These are phyloP conservation scores for Vultur gryphus DNA, from an alignment of 2,797 vertebrate species.

Conservation along the genomic window DNA sequence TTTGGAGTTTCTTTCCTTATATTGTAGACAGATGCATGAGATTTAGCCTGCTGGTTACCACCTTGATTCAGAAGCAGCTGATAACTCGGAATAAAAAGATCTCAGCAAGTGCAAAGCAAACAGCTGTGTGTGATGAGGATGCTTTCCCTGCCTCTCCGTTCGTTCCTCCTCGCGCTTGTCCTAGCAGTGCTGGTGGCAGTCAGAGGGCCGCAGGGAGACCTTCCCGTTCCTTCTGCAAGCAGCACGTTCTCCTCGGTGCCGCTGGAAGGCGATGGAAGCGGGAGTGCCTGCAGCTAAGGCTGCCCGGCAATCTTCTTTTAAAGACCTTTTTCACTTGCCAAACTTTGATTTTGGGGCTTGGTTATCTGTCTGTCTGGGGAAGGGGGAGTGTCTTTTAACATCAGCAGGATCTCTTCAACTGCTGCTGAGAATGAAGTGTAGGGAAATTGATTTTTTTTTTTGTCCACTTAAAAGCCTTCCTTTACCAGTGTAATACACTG, in stretches of 20 bases:
- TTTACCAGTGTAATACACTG: neutral
- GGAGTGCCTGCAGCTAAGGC: neutral
- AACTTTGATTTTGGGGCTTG: neutral
- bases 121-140: no score
- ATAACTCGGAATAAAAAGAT: accelerated
- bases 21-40: accelerated
- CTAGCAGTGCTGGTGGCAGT: neutral
- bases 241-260: accelerated
- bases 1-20: accelerated
- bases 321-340: neutral
- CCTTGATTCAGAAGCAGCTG: neutral
- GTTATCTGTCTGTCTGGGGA: neutral
- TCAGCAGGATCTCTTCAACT: neutral
- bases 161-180: accelerated
- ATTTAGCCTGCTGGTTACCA: neutral
- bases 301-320: neutral
- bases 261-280: neutral
- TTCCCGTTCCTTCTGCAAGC: neutral
- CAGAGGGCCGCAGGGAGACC: accelerated
- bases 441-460: neutral
- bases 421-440: neutral
- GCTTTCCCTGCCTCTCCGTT: neutral
- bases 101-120: accelerated
- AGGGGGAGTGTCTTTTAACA: neutral
- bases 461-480: neutral